Percentiles rank a stretch among this genome's conserved stretches.
These are phyloP conservation scores for Steinernema hermaphroditum DNA, from an alignment of 2,888 invertebrate species.

Conservation along the genomic window DNA sequence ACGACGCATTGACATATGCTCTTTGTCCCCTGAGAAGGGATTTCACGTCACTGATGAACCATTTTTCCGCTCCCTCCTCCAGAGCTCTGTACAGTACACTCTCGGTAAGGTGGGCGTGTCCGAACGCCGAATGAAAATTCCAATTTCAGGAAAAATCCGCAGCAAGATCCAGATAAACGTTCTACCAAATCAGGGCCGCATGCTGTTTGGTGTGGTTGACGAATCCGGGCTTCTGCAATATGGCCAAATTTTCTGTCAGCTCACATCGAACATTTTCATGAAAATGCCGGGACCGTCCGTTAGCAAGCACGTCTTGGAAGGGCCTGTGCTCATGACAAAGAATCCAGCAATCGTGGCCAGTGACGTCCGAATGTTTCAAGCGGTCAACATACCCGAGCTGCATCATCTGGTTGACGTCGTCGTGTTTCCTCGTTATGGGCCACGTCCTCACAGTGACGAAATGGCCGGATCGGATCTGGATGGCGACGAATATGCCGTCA, in stretches of 20 bases:
- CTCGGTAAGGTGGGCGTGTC: background rate
- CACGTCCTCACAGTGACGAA: slow-evolving; percentile 68
- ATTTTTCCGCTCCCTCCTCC: slow-evolving; percentile 59
- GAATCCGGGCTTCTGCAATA: slow-evolving; percentile 60
- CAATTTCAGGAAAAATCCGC: slow-evolving; percentile 24
- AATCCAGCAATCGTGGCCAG: slow-evolving; percentile 69
- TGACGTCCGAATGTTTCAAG: slow-evolving; percentile 67
- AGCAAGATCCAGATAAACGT: slow-evolving; percentile 47
- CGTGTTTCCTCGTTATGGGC: slow-evolving; percentile 68
- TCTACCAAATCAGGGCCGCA: slow-evolving; percentile 45
- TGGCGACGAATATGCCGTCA: slow-evolving; percentile 68
- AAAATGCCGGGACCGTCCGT: background rate
- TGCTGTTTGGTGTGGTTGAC: slow-evolving; percentile 62
- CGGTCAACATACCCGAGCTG: slow-evolving; percentile 62
- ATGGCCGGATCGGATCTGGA: slow-evolving; percentile 69
- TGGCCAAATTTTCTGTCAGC: slow-evolving; percentile 62
- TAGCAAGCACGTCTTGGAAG: slow-evolving; percentile 41
- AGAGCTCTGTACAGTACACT: slow-evolving; percentile 38
- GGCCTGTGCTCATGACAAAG: slow-evolving; percentile 67
- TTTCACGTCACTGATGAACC: slow-evolving; percentile 54
- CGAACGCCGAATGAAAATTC: no score
- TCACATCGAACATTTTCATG: slow-evolving; percentile 42
- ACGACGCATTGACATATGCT: background rate
- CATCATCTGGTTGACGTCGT: slow-evolving; percentile 67
- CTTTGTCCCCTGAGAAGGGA: background rate